Evolutionary conservation across 2,797 vertebrate genomes (phyloP), one percentile per base, ranked within the genome.

Genomic region (Chelonia mydas): DNA sequence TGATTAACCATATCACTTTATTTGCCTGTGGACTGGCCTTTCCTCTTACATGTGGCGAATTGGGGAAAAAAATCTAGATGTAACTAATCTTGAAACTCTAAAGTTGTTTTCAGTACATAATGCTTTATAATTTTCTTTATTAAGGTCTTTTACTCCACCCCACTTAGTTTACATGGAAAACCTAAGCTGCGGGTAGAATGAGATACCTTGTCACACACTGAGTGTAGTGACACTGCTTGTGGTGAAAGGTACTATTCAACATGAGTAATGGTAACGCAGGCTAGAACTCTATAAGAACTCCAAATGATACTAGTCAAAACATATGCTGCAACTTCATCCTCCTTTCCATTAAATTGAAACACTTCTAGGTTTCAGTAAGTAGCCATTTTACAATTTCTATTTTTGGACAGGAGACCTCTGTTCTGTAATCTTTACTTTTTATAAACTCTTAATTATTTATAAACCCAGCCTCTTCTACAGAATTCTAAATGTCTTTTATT

Each of bases 1-100:
- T 25, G 5, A 95, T 90, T 91, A 94, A 11, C 50, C 92, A 51
- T n/a, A 74, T 84, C 88, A 92, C 95, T 94, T 95, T 81, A 84
- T 87, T 81, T 94, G 76, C 81, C 87, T 94, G 55, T 90, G 50
- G 89, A 88, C n/a, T 80, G 47, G 86, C 41, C 11, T 28, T 65
- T 27, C 72, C 72, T 95, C 91, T 91, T 25, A 55, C 45, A 81
- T 41, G 7, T 19, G 16, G 61, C 1, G 3, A n/a, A 65, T 19
- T 65, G 7, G 33, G 6, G 90, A 33, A 13, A 49, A 87, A 82
- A 88, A 93, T 41, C 81, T 86, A 51, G 37, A 59, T 77, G 80
- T 86, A 95, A 74, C 27, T 5, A 1, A 4, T 82, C 37, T 50
- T 83, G 28, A 0, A 33, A 8, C 47, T 82, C 91, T 11, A 13